Base-by-base conservation (phyloP, 2,888 invertebrate species). In the Mactromeris polynyma region DNA sequence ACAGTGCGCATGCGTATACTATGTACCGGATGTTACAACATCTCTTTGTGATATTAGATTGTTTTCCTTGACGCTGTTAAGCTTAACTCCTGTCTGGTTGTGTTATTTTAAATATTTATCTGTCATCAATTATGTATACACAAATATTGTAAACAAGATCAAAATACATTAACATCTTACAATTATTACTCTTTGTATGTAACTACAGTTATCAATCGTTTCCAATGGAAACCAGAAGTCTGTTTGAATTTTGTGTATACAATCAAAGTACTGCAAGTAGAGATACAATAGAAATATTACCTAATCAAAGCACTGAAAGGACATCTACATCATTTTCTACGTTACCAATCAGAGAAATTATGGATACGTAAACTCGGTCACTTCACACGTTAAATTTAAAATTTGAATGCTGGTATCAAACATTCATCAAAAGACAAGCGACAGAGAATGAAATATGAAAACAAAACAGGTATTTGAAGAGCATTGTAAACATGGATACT, bases 111-210 rank as follows among this genome's bases (percentile, higher is more conserved):
- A 26, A 64, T 26, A 26, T 64, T 64, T 64, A 64, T 64, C 58
- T 64, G 26, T 64, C 58, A 64, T 64, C 58, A n/a, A 64, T n/a
- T 64, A 64, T 64, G 26, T 26, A 64, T 64, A 64, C 26, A 64
- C 7, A 64, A 7, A 64, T 64, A 64, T 64, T 64, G 58, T 64
- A 64, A 64, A 64, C 58, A 64, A 64, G 58, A 64, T 64, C 58
- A 64, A 64, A 64, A 64, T 64, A 64, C 58, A 64, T 64, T 64
- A 26, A 26, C 58, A 64, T 64, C 58, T 64, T 64, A n/a, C 58
- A 64, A 26, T 64, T 26, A 26, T 26, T 64, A 64, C 58, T 64
- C 58, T 64, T 64, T 64, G 58, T 64, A 26, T 64, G 7, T 26
- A 64, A 64, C 11, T n/a, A 64, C 51, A 51, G 19, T 19, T 19